Evolutionary conservation across 2,113 vertebrate genomes (phyloP), one percentile per base, ranked within the genome.

Genomic region (Rattus rattus): DNA sequence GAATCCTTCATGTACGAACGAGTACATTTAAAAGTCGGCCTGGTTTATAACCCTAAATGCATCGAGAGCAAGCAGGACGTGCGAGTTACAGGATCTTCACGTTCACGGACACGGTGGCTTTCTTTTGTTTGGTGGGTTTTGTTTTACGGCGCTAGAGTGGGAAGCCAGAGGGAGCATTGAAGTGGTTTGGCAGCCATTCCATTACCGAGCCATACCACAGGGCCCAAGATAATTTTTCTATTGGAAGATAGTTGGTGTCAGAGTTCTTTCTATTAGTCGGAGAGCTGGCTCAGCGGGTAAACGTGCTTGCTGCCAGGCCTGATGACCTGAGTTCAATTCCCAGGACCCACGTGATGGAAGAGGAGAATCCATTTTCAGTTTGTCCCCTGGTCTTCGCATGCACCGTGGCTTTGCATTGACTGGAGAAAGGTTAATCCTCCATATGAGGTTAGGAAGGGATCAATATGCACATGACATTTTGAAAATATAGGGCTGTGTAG

Each of bases 231-330:
- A 72, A 61, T 90, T 94, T 92, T 47, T 70, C 80, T 79, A 3
- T 94, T 12, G 83, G 63, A 91, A 94, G 73, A 33, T 49, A 81
- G 28, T 49, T 39, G 47, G 49, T 52, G 33, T 84, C 65, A 90
- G 72, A 88, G 84, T 76, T 96, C 20, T 80, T 95, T 88, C 28
- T 22, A 33, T 90, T 89, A 83, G 65, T 30, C 47, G 30, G 47
- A 33, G 43, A 86, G 84, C 33, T 52, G 84, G 43, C 61, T 87
- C 84, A 69, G 30, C 1, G 5, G 43, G 59, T 67, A 33, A 47
- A 65, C 10, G 84, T 69, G 4, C 43, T 69, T 87, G 43, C 30
- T 52, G 43, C 20, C 65, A 52, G 69, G 84, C 28, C 43, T 61
- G n/a, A 67, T 0, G 30, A 67, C 84, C 30, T 20, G 30, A 36